Evolutionary conservation across 1,140 invertebrate genomes (phyloP).

Genomic region (Thalassaphorura encarpata): DNA sequence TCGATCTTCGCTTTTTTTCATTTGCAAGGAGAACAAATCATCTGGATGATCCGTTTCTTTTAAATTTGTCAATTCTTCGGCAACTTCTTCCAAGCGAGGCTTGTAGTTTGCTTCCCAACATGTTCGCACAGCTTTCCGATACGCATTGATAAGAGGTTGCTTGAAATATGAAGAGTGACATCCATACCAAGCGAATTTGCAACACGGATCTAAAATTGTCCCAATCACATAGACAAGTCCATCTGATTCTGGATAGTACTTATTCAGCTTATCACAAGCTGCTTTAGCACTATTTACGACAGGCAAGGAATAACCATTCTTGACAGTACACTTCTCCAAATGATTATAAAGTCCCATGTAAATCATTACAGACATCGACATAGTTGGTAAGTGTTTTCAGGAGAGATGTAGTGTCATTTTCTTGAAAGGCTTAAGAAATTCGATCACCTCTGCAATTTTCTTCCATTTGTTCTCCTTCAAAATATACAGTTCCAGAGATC

Average conservation of each 20-base stretch:
- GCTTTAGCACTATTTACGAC: neutral
- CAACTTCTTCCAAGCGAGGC: too few relatives aligned
- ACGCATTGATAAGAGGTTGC: too few relatives aligned
- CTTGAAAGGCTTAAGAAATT: slow-evolving; percentile 7
- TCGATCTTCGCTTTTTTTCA: too few relatives aligned
- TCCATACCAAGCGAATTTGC: slow-evolving; percentile 12
- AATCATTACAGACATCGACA: neutral
- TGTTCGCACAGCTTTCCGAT: too few relatives aligned
- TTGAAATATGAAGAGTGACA: too few relatives aligned
- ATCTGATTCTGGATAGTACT: slow-evolving; percentile 7
- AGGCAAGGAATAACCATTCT: neutral
- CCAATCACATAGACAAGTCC: slow-evolving; percentile 1
- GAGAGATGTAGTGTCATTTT: neutral
- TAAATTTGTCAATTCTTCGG: too few relatives aligned
- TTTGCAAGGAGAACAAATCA: too few relatives aligned
- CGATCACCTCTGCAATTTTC: neutral
- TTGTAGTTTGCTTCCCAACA: too few relatives aligned
- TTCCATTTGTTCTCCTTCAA: neutral
- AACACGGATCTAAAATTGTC: slow-evolving; percentile 8
- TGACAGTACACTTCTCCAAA: neutral
- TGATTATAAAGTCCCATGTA: slow-evolving; percentile 1
- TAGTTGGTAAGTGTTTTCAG: neutral
- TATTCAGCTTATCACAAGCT: neutral
- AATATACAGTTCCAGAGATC: neutral
- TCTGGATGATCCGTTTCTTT: too few relatives aligned